phyloP scores from a whole-genome alignment of 2,113 vertebrate genomes.

The Trogon surrucura region DNA sequence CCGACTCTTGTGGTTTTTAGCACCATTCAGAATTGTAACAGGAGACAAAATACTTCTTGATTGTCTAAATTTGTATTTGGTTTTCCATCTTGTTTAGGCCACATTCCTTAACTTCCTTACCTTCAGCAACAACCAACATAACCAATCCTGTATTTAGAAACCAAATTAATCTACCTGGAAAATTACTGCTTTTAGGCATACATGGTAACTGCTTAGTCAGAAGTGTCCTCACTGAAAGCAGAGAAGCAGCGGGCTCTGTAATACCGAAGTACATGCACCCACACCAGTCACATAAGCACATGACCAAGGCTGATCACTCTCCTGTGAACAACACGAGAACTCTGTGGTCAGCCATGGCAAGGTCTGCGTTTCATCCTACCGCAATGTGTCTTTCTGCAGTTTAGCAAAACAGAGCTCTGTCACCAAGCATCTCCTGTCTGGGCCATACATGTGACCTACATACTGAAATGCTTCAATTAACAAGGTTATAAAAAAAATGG shows the following conservation, averaged over 20 bases:
- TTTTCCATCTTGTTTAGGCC: neutral
- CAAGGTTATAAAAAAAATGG: neutral
- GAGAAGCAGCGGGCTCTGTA: neutral
- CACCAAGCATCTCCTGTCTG: neutral
- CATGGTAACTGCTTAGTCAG: neutral
- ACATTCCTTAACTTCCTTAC: neutral
- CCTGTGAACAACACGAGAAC: neutral
- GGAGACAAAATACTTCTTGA: neutral
- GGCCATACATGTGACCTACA: neutral
- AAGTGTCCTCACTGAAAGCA: neutral
- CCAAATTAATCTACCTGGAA: neutral
- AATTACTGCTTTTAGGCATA: neutral
- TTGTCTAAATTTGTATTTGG: neutral
- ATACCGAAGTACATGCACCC: neutral
- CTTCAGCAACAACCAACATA: neutral
- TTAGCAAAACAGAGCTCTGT: neutral
- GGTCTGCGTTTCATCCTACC: neutral
- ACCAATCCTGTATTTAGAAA: neutral
- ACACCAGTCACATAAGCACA: neutral
- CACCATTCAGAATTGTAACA: neutral
- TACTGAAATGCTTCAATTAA: neutral
- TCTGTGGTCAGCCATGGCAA: neutral
- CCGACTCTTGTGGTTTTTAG: neutral
- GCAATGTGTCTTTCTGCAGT: neutral
- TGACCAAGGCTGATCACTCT: neutral